Evolutionary conservation across 2,113 vertebrate genomes (phyloP).

Genomic region (Channa argus): DNA sequence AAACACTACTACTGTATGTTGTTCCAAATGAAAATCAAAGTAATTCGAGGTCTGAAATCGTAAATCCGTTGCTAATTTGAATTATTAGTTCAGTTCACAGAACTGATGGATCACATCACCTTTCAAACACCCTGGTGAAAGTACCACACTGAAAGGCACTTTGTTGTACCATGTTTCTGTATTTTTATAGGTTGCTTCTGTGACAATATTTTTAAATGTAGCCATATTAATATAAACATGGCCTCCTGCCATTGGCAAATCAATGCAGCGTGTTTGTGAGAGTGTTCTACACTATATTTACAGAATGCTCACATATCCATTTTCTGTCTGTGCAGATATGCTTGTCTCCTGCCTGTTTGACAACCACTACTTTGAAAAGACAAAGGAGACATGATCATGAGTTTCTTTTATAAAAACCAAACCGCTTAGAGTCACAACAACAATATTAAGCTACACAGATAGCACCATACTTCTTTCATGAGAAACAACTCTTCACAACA

Average conservation of each 20-base stretch:
- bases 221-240: neutral
- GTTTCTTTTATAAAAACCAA: conserved; percentile 31
- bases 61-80: no score
- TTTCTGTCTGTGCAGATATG: neutral
- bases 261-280: neutral
- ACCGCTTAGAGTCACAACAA: conserved; percentile 23
- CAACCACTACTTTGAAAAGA: conserved; percentile 22
- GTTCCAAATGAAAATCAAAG: no score
- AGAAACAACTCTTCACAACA: conserved; percentile 20
- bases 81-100: no score
- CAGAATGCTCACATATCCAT: neutral
- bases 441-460: conserved; percentile 27
- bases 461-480: conserved; percentile 24
- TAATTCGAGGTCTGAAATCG: no score
- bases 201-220: neutral
- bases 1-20: no score
- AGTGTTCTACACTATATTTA: neutral
- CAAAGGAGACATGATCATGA: conserved; percentile 33
- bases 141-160: neutral
- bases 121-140: neutral
- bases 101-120: neutral
- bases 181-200: neutral
- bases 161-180: no score
- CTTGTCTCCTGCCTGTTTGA: neutral
- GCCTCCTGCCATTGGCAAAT: neutral